Conservation (phyloP, 2,113 vertebrate genomes). For the Marmota monax region DNA sequence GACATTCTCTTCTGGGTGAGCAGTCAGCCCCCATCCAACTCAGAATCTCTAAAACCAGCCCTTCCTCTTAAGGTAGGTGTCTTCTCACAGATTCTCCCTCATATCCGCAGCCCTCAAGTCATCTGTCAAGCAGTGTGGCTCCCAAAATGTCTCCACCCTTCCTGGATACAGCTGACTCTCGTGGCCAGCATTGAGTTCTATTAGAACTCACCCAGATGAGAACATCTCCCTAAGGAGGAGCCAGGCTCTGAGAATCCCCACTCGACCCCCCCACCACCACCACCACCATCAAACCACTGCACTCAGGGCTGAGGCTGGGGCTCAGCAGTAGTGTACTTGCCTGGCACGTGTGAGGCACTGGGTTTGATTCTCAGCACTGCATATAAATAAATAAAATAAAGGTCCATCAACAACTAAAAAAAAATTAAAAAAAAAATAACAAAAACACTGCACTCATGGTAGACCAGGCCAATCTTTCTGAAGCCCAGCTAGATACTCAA, state of each 20-base stretch:
- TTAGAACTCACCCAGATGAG: not conserved
- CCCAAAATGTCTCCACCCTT: not conserved
- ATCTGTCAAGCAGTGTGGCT: not conserved
- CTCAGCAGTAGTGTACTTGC: too few relatives aligned
- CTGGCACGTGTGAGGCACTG: too few relatives aligned
- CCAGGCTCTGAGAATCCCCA: accelerated
- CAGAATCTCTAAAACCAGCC: not conserved
- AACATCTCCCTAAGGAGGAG: not conserved
- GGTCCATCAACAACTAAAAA: too few relatives aligned
- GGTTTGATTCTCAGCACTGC: too few relatives aligned
- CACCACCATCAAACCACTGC: too few relatives aligned
- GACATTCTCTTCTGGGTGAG: not conserved
- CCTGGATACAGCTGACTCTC: not conserved
- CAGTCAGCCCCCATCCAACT: not conserved
- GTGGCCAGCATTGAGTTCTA: not conserved
- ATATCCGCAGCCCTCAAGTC: not conserved
- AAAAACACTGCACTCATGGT: accelerated
- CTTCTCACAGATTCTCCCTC: not conserved
- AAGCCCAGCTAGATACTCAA: not conserved
- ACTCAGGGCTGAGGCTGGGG: too few relatives aligned
- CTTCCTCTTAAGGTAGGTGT: not conserved
- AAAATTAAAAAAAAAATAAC: too few relatives aligned
- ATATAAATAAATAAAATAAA: too few relatives aligned
- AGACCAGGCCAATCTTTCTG: not conserved
- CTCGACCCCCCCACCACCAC: too few relatives aligned